Evolutionary conservation across 2,888 invertebrate species (phyloP), one percentile per base, ranked within the genome.

Genomic region (Bedellia somnulentella): DNA sequence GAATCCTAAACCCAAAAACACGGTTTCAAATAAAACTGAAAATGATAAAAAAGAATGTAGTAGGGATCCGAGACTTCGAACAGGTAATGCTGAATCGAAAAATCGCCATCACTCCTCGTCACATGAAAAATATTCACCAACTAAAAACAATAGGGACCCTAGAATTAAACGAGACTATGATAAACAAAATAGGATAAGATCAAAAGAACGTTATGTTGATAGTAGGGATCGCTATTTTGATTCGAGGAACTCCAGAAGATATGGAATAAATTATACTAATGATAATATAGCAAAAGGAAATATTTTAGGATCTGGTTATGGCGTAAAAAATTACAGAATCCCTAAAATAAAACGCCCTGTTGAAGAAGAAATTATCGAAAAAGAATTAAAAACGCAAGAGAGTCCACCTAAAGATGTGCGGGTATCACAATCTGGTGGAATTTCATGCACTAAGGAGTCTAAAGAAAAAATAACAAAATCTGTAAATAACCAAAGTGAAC

Each of bases 311-410:
- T 49, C 62, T 13, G 62, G 67, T 2, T 63, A 56, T 44, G 68
- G 67, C 21, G 71, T 75, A 0, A 70, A 62, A 49, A 76, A 75
- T 44, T 77, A 71, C 37, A 76, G 66, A 47, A 75, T 76, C 38
- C 73, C 76, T 0, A 76, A 78, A 54, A 64, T 75, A 24, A 75
- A 71, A 53, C 55, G 64, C 15, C 35, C 44, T 4, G 43, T 35
- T 24, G 49, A n/a, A n/a, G n/a, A 51, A 31, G 49, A 47, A 31
- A 35, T 31, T 16, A 34, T 33, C 9, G 15, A 10, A 11, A 18
- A 21, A 17, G 27, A 29, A 18, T 24, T 14, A 5, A 27, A 14
- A n/a, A 32, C 31, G 30, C 28, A 33, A 40, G 34, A 31, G 40
- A 32, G 33, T n/a, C n/a, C n/a, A n/a, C n/a, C n/a, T n/a, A n/a